Base-by-base conservation (phyloP, 2,888 invertebrate species). In the Orthonychiurus folsomi region DNA sequence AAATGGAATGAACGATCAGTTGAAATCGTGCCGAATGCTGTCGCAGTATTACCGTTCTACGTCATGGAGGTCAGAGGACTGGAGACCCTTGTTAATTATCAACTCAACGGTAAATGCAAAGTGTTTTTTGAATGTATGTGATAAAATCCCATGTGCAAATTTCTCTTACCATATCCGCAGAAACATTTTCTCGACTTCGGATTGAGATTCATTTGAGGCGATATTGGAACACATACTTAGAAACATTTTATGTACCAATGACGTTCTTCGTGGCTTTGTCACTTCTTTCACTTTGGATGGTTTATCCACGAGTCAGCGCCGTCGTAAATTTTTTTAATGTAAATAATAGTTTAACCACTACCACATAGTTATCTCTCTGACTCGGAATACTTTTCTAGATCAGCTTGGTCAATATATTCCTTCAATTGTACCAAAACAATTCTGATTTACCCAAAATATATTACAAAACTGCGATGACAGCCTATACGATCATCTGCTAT, bases 241-340 rank as follows among this genome's bases (percentile, higher is more conserved):
- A 12, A 23, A 25, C 50, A 5, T 59, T 23, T 37, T 59, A 37
- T 23, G 20, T 59, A 2, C 26, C 59, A 5, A 47, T 50, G 50
- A 37, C 59, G 2, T 50, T 37, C 9, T 59, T 59, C 25, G 59
- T 20, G 2, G 48, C 47, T n/a, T 21, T 59, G 5, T 59, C 59
- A 9, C 25, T 59, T 3, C 50, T 59, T 15, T 24, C 48, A 3
- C 50, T 59, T 5, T 59, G 59, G 59, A 21, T 59, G 3, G 59
- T 59, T 23, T 50, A 59, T 50, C 59, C 59, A 18, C 48, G 50
- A 59, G 50, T 59, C 20, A 59, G 59, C 20, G 48, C 37, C 5
- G 12, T 59, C 3, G 59, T 50, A 2, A 59, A 59, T 20, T 59
- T 59, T 37, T 23, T 59, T 20, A 59, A 59, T 59, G 59, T 59